Evolutionary conservation across 1,140 invertebrate genomes (phyloP).

Genomic region (Lucilia cuprina): DNA sequence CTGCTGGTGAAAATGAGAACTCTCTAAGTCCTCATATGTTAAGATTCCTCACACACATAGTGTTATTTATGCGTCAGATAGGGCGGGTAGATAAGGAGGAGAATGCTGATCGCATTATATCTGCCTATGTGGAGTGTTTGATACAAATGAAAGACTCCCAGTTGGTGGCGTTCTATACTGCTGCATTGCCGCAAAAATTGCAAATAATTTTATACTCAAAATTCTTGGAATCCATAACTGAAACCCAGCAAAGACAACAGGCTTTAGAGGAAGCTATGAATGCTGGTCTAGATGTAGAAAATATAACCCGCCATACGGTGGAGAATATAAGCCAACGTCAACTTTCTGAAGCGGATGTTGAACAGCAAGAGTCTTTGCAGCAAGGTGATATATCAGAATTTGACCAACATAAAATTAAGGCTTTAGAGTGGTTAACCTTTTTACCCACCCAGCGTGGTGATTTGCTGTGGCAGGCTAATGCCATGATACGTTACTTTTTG

Average conservation of each 20-base stretch:
- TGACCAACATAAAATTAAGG: constrained; percentile 72
- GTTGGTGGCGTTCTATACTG: constrained; percentile 84
- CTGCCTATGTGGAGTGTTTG: constrained; percentile 73
- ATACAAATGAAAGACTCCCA: constrained; percentile 77
- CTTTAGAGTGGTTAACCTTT: constrained; percentile 88
- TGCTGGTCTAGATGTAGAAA: constrained; percentile 81
- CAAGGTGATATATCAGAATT: constrained; percentile 46
- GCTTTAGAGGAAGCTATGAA: constrained; percentile 74
- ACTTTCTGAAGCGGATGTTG: constrained; percentile 37
- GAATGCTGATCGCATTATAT: constrained; percentile 75
- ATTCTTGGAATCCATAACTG: constrained; percentile 73
- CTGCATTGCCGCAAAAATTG: constrained; percentile 72
- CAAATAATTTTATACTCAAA: constrained; percentile 82
- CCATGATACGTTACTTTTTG: constrained; percentile 85
- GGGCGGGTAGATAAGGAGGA: constrained; percentile 73
- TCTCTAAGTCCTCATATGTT: constrained; percentile 64
- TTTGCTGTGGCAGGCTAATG: constrained; percentile 84
- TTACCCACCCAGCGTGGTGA: constrained; percentile 80
- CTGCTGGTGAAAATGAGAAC: not conserved
- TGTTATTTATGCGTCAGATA: constrained; percentile 81
- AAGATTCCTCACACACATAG: constrained; percentile 83
- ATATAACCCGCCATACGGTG: constrained; percentile 83
- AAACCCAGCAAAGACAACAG: constrained; percentile 63
- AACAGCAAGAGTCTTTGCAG: constrained; percentile 36
- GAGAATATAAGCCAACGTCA: constrained; percentile 71